phyloP scores from a whole-genome alignment of 2,113 vertebrate species.

The Xiphophorus couchianus region DNA sequence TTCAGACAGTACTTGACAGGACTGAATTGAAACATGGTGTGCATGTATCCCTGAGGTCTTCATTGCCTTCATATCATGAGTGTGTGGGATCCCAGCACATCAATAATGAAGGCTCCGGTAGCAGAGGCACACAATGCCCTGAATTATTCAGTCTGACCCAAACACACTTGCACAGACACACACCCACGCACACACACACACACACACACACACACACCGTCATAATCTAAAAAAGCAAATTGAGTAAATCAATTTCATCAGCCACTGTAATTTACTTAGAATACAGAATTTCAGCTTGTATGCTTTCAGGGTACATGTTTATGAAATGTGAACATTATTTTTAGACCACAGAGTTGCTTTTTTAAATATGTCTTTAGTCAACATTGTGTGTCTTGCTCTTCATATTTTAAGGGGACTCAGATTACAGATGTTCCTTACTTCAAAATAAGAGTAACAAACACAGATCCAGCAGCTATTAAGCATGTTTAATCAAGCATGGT shows the following conservation, averaged over 20 bases:
- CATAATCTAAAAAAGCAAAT: slow-evolving; percentile 20
- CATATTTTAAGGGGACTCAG: slow-evolving; percentile 34
- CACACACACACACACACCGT: not conserved
- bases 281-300: slow-evolving; percentile 6
- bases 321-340: slow-evolving; percentile 39
- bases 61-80: slow-evolving; percentile 60
- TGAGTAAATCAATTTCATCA: slow-evolving; percentile 17
- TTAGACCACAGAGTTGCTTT: not conserved
- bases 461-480: not conserved
- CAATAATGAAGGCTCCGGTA: slow-evolving; percentile 65
- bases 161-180: slow-evolving; percentile 12
- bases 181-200: slow-evolving; percentile 4
- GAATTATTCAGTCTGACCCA: slow-evolving; percentile 53
- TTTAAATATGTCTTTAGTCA: slow-evolving; percentile 5
- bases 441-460: not conserved
- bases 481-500: not conserved
- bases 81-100: slow-evolving; percentile 57
- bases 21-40: slow-evolving; percentile 14
- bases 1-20: slow-evolving; percentile 3
- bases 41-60: slow-evolving; percentile 43
- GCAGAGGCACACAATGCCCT: slow-evolving; percentile 51
- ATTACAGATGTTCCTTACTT: slow-evolving; percentile 48
- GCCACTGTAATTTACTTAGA: not conserved
- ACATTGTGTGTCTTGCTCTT: slow-evolving; percentile 20
- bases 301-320: slow-evolving; percentile 12